These are phyloP conservation scores for Neoaliturus tenellus DNA, from an alignment of 2,888 invertebrate genomes.

Conservation along the genomic window DNA sequence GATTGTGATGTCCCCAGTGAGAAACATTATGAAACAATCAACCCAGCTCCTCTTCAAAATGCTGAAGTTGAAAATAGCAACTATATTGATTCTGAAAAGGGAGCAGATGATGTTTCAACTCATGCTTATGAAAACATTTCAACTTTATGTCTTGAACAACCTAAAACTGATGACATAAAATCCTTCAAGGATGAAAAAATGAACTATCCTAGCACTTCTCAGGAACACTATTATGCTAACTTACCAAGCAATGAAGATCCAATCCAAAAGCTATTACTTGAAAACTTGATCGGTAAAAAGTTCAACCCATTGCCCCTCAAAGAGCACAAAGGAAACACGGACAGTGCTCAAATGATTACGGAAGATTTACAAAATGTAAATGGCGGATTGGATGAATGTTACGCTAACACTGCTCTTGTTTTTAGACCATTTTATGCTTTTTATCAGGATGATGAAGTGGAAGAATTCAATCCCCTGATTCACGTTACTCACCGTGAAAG, in stretches of 20 bases:
- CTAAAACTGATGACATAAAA: not conserved
- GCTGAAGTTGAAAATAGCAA: not conserved
- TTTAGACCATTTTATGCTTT: too few species aligned
- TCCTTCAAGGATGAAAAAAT: not conserved
- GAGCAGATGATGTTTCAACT: not conserved
- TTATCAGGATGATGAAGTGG: too few species aligned
- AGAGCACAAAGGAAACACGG: not conserved
- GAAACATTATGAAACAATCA: not conserved
- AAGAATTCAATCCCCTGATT: too few species aligned
- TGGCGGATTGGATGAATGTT: too few species aligned
- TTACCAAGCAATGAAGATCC: not conserved
- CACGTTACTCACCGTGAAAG: too few species aligned
- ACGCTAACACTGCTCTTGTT: too few species aligned
- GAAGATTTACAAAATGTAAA: not conserved
- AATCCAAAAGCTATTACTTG: not conserved
- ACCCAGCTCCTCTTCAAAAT: too few species aligned
- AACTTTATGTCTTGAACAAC: not conserved
- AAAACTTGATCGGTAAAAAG: not conserved
- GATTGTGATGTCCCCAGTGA: not conserved
- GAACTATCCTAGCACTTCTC: not conserved
- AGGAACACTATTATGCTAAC: not conserved
- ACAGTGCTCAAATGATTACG: not conserved
- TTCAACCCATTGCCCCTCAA: not conserved
- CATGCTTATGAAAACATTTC: not conserved
- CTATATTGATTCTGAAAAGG: not conserved